Evolutionary conservation across 1,140 invertebrate genomes (phyloP), one percentile per base, ranked within the genome.

Genomic region (Antheraea mylitta): DNA sequence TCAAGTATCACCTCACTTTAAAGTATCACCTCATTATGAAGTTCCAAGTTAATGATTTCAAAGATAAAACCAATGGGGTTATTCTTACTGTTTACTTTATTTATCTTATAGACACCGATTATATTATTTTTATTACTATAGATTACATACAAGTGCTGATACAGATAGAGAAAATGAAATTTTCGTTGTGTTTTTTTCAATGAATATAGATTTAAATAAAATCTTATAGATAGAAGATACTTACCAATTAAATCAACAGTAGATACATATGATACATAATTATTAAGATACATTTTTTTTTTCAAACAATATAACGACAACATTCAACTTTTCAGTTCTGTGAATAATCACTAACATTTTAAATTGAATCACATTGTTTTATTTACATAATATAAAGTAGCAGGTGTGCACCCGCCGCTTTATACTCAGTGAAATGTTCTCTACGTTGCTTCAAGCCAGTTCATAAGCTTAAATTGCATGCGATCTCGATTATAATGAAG

Each of bases 301-400:
- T 73, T 83, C 78, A 88, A 89, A 89, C 80, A 88, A 91, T 78
- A 85, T 89, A 91, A 91, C 87, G 83, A 91, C 81, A 88, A 91
- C 90, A 90, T 86, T 89, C 78, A 90, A 90, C 86, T 83, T 88
- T 87, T 92, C 89, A 92, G 89, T 92, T 89, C 89, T 90, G 89
- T 92, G 45, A 53, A 16, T 88, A 92, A 87, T 90, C 89, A 90
- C 87, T 88, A 92, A 90, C 87, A 89, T 59, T 30, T 59, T 61
- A 22, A 59, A 86, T 80, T 73, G 72, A 87, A 87, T 83, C 79
- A 77, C 76, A 82, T 84, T 78, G 37, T 38, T 37, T 80, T 77
- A 74, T 81, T 73, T 75, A 79, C 76, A 81, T 78, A 81, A 70
- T 13, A 30, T 61, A 19, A 30, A 61, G 19, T 61, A 53, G 13